Evolutionary conservation across 2,797 vertebrate species (phyloP).

Genomic region (Pampus argenteus): DNA sequence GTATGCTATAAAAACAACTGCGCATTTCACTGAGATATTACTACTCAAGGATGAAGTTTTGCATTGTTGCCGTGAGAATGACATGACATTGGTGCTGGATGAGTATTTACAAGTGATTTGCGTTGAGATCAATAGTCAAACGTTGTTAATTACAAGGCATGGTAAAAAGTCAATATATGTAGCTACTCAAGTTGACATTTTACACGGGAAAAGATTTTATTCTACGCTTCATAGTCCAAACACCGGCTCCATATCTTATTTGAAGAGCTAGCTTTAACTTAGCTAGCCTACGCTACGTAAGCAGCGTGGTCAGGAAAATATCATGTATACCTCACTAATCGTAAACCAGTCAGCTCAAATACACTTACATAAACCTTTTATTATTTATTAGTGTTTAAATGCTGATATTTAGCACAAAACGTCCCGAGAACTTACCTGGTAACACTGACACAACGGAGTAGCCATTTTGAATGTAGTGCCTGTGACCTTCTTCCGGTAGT

Average conservation of each 20-base stretch:
- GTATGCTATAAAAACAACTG: not conserved
- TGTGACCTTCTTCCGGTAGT: slow-evolving; percentile 75
- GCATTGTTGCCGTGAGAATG: not conserved
- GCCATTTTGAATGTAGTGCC: slow-evolving; percentile 83
- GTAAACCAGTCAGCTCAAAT: accelerated
- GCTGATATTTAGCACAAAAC: not conserved
- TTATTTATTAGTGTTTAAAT: accelerated
- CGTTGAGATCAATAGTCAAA: too few species aligned
- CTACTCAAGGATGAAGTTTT: too few species aligned
- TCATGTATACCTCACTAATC: accelerated
- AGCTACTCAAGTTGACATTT: not conserved
- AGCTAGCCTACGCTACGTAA: slow-evolving; percentile 38
- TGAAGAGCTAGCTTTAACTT: slow-evolving; percentile 51
- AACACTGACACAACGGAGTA: slow-evolving; percentile 85
- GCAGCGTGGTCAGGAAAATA: accelerated
- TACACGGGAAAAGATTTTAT: not conserved
- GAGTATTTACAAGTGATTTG: not conserved
- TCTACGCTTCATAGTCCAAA: not conserved
- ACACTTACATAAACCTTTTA: accelerated
- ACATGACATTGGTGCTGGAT: not conserved
- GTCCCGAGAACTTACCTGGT: slow-evolving; percentile 76
- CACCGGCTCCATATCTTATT: slow-evolving; percentile 10
- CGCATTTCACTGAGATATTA: not conserved
- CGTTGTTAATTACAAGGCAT: accelerated
- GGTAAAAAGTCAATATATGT: not conserved